Base-by-base conservation (phyloP, 2,888 invertebrate genomes). In the Scaptomyza parva region DNA sequence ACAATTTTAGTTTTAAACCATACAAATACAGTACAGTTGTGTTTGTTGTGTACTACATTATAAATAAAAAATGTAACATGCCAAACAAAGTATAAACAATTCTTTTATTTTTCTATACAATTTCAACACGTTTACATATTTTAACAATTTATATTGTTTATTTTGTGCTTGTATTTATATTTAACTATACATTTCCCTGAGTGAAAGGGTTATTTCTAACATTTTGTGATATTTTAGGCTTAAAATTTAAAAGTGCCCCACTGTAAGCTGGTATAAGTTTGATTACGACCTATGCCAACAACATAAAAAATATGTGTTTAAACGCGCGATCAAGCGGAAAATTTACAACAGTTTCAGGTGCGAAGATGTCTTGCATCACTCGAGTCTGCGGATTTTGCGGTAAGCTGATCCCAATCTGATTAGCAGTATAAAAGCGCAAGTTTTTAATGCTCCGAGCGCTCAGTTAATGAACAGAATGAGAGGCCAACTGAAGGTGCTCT, bases 401-500 rank as follows among this genome's bases (percentile, higher is more conserved):
- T 85, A 35, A 64, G 54, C 33, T 22, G 8, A 28, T 28, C 33
- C 28, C 14, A 41, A 45, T 47, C 11, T 3, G 11, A n/a, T 20
- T 1, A 5, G 6, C 24, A 40, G 65, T 83, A 83, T 83, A 83
- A 72, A 88, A 86, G 74, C 41, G 6, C n/a, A 22, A 5, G 26
- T n/a, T 12, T n/a, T 24, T 9, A 20, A 5, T 41, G 44, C 9
- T 11, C 17, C 22, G 26, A 47, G 70, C 35, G 80, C 67, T 70
- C 65, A 70, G 69, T 83, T 30, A 2, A 76, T 30, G 1, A 20
- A 54, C 54, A 63, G 57, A 51, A 81, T 90, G 88, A 75, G 79
- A 59, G 61, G 80, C 59, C 78, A 87, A 28, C 60, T 89, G 20
- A 89, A 84, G 79, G 68, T 88, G 26, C 57, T 91, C 43, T 62